A percentile compares a stretch with the other conserved stretches of the same genome.
phyloP scores from a whole-genome alignment of 2,888 invertebrate genomes.

The Caenorhabditis panamensis region DNA sequence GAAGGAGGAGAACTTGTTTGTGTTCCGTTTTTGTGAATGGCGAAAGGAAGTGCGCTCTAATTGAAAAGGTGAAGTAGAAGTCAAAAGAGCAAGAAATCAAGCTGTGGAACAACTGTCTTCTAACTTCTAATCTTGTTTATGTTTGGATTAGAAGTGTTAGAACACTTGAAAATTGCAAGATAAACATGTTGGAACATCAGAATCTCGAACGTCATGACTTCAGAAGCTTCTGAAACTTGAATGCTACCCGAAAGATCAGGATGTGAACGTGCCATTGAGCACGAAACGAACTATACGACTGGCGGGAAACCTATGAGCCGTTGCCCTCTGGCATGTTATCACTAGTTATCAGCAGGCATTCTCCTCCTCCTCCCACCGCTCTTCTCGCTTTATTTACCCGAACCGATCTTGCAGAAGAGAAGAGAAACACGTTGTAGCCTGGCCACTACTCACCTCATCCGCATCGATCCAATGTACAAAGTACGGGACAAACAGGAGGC shows the following conservation, averaged over 20 bases:
- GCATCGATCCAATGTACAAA: conserved; percentile 49
- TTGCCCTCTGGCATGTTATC: conserved; percentile 33
- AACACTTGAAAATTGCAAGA: no score
- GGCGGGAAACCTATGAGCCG: conserved; percentile 3
- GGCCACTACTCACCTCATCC: conserved; percentile 24
- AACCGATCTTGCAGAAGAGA: conserved; percentile 35
- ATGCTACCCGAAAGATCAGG: background rate
- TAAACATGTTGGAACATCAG: no score
- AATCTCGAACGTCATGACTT: background rate
- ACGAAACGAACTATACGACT: conserved; percentile 28
- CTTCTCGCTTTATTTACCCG: conserved; percentile 45
- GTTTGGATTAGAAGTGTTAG: no score
- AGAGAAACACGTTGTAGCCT: conserved; percentile 36
- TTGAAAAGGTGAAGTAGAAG: conserved; percentile 7
- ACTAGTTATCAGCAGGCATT: conserved; percentile 38
- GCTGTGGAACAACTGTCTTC: no score
- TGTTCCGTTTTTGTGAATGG: conserved; percentile 36
- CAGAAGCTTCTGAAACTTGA: background rate
- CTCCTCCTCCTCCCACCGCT: conserved; percentile 27
- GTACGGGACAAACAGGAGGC: conserved; percentile 24
- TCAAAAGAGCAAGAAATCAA: background rate
- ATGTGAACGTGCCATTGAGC: background rate
- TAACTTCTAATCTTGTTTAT: no score
- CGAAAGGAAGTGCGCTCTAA: conserved; percentile 25
- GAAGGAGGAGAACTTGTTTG: conserved; percentile 39